Base-by-base conservation (phyloP, 2,888 invertebrate species). In the Sinelater perroti region DNA sequence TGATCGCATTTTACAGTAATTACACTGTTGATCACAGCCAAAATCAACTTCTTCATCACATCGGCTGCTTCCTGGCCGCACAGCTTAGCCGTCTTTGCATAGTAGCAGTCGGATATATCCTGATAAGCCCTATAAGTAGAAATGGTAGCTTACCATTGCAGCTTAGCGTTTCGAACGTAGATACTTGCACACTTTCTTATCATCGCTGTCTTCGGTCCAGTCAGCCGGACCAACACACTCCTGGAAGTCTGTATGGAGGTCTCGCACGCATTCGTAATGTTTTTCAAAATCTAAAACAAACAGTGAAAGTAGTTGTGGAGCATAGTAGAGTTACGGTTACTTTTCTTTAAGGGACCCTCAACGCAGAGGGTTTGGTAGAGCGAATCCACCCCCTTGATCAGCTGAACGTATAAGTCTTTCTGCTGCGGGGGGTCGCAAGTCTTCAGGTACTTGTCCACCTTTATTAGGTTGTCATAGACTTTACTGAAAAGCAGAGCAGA, bases 151-250 rank as follows among this genome's bases (percentile, higher is more conserved):
- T n/a, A n/a, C n/a, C n/a, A n/a, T 24, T 26, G 13, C 7, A 35
- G 30, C 13, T 11, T 10, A 38, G 13, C 8, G 1, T 2, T 28
- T 2, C n/a, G n/a, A 17, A 7, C 11, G 3, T n/a, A 54, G 38
- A 60, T 75, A 81, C 79, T 74, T 73, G 72, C 83, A 84, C 18
- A 80, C 73, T 51, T 73, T 69, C n/a, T 68, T 64, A 26, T 72
- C 63, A 52, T 80, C 78, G 14, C 69, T 65, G 44, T 77, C 75
- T 70, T 84, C 83, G 59, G 77, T 81, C 84, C 84, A 84, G 70
- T 83, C 83, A 1, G 82, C 76, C 2, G 80, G 75, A 0, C 82
- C 84, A 62, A 78, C 78, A 61, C 84, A 84, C 60, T 79, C 78
- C 38, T 80, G 77, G 64, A 79, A 80, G 59, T 83, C 82, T 16